Base-by-base conservation (phyloP, 1,140 invertebrate genomes). In the Carcinoscorpius rotundicauda region DNA sequence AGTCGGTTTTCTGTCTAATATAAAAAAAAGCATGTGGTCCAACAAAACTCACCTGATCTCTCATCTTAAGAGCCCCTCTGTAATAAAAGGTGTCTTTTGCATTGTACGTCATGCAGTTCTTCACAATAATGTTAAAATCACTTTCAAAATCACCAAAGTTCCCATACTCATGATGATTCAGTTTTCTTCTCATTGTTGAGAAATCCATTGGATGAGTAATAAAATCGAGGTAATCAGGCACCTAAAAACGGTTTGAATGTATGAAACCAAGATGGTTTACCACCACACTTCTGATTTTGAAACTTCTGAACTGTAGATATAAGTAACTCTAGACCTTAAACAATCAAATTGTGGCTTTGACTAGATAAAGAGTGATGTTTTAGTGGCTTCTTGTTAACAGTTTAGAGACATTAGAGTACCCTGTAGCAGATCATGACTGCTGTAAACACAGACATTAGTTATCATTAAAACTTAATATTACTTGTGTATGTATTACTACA, bases 171-270 rank as follows among this genome's bases (percentile, higher is more conserved):
- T 88, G 86, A 52, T 81, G 77, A 61, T 89, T 84, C 9, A 94
- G 79, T 79, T 93, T 94, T 59, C 79, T 79, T 70, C 81, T 77
- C 89, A 98, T 98, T 0, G 93, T 97, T 58, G 89, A 88, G 55
- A 98, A 82, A 77, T 98, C 95, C 93, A 98, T 98, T 0, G 96
- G 95, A 69, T 91, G 81, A 64, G 91, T 87, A 1, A 98, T 93
- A 63, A 97, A 88, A 10, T 91, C 86, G 60, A 87, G 83, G 78
- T 97, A 98, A 78, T 97, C 93, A 58, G 91, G 89, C 55, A 97
- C 87, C 83, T 86, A 72, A 56, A 69, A 57, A 5, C 29, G 2
- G 29, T 29, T 29, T 29, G 29, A 29, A 29, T 29, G 29, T 29
- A 29, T 29, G 29, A 29, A 29, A 29, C 29, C 29, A 29, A 0